phyloP scores from a whole-genome alignment of 2,888 invertebrate species.

The Ommatoiulus sabulosus region DNA sequence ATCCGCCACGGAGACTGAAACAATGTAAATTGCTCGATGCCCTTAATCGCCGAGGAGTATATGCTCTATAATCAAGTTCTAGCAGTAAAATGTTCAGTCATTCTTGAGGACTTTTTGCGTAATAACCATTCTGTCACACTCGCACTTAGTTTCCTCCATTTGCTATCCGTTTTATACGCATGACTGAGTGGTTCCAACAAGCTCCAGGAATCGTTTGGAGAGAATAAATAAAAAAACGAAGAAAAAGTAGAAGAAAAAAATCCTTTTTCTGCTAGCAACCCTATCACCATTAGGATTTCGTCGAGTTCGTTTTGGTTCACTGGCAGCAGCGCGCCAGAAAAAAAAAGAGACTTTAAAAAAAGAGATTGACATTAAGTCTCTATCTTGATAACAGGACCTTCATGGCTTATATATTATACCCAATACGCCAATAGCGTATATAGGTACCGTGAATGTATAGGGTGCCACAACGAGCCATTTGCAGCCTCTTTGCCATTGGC shows the following conservation, averaged over 20 bases:
- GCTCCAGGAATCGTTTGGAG: slow-evolving; percentile 31
- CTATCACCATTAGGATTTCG: slow-evolving; percentile 40
- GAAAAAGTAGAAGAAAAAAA: not conserved
- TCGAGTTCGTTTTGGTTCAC: slow-evolving; percentile 8
- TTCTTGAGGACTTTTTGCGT: slow-evolving; percentile 13
- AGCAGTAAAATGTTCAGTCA: slow-evolving; percentile 39
- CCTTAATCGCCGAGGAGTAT: slow-evolving; percentile 30
- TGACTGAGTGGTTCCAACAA: slow-evolving; percentile 23
- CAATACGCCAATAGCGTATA: not conserved
- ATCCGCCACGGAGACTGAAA: slow-evolving; percentile 1
- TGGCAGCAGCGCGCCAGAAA: not conserved
- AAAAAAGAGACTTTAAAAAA: slow-evolving; percentile 15
- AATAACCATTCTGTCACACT: slow-evolving; percentile 43
- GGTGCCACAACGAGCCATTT: not conserved
- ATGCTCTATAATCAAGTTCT: slow-evolving; percentile 40
- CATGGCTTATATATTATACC: slow-evolving; percentile 8
- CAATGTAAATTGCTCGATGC: slow-evolving; percentile 23
- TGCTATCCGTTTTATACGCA: slow-evolving; percentile 39
- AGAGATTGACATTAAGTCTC: slow-evolving; percentile 31
- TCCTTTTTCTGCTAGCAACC: not conserved
- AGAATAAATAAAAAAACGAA: slow-evolving; percentile 4
- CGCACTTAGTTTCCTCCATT: slow-evolving; percentile 39
- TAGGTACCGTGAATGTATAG: not conserved
- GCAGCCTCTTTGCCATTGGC: not conserved
- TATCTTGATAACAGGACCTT: slow-evolving; percentile 39